These are phyloP conservation scores for Corythoichthys haematopterus DNA, from an alignment of 2,113 vertebrate species.

Conservation along the genomic window DNA sequence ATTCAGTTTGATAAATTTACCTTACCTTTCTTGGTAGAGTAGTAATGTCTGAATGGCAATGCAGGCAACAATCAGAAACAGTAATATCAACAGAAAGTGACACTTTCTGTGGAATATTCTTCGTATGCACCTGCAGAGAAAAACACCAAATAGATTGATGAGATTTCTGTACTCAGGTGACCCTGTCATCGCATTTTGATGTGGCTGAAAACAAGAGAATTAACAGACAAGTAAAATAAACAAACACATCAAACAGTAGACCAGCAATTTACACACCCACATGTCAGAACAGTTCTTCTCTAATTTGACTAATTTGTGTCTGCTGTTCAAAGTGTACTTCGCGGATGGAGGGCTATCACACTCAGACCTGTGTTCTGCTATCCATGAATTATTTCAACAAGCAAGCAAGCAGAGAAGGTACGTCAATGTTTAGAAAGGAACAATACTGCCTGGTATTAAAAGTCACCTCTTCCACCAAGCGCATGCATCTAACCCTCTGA, in stretches of 20 bases:
- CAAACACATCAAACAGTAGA: neutral
- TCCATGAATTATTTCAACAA: neutral
- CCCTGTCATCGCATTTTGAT: too few relatives aligned
- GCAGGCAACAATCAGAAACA: constrained; percentile 58
- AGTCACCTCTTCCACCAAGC: too few relatives aligned
- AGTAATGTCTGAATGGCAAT: constrained; percentile 60
- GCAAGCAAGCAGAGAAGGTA: neutral
- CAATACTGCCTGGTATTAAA: neutral
- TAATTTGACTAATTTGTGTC: too few relatives aligned
- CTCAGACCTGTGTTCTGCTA: neutral
- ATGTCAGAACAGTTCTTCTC: too few relatives aligned
- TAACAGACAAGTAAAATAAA: neutral
- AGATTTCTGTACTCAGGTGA: neutral
- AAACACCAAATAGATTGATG: neutral
- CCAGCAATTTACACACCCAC: neutral
- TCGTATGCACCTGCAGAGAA: constrained; percentile 49
- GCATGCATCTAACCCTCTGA: too few relatives aligned
- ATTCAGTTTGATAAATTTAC: neutral
- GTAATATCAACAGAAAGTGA: constrained; percentile 48
- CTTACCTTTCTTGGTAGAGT: constrained; percentile 50
- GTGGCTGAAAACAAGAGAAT: too few relatives aligned
- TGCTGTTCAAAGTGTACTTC: too few relatives aligned
- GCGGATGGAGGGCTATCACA: neutral
- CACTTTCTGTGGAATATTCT: constrained; percentile 45
- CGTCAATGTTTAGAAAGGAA: neutral